Evolutionary conservation across 2,113 vertebrate species (phyloP).

Genomic region (Halcyon senegalensis): DNA sequence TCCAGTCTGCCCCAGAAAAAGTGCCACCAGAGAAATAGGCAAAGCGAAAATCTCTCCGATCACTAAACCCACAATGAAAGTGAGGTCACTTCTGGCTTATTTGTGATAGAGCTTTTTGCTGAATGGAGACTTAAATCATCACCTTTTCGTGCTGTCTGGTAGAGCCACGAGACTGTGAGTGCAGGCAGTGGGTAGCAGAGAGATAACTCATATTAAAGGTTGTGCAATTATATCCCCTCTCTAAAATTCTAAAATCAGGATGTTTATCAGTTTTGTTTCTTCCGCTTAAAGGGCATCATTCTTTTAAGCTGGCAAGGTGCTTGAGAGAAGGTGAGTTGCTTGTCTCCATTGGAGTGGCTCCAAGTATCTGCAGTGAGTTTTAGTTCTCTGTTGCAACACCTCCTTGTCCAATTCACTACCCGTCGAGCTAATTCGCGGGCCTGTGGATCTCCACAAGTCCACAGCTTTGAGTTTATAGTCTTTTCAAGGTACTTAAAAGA

Average conservation of each 20-base stretch:
- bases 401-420: neutral
- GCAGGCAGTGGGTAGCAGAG: neutral
- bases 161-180: neutral
- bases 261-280: conserved; percentile 34
- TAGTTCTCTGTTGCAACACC: neutral
- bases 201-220: neutral
- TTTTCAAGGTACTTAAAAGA: neutral
- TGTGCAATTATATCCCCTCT: neutral
- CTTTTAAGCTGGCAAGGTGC: neutral
- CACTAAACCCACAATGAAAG: neutral
- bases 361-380: conserved; percentile 25
- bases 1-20: neutral
- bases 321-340: neutral
- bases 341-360: neutral
- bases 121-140: neutral
- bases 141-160: fast-evolving
- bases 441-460: neutral
- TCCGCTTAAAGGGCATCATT: conserved; percentile 11
- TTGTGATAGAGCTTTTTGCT: neutral
- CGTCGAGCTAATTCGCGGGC: neutral
- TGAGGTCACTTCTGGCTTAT: neutral
- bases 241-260: neutral
- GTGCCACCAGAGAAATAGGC: neutral
- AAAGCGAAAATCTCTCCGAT: neutral
- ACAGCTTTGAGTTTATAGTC: neutral